Base-by-base conservation (phyloP, 2,113 vertebrate genomes). In the Anser brachyrhynchus region DNA sequence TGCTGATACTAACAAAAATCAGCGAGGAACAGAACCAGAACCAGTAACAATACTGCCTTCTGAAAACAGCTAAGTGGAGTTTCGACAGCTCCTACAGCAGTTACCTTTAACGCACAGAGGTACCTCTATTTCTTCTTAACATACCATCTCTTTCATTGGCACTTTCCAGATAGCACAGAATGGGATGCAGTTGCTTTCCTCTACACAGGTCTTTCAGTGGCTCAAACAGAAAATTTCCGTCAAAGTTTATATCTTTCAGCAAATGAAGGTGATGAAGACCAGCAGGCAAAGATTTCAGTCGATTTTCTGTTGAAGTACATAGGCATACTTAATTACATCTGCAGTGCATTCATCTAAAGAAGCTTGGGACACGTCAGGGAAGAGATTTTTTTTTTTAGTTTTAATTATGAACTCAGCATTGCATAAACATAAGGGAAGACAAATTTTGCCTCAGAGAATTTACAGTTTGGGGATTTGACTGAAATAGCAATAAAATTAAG, bases 191-290 rank as follows among this genome's bases (percentile, higher is more conserved):
- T 43, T 97, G 96, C 83, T 97, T 98, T 87, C 95, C 98, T 93
- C 97, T 97, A 94, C 97, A 98, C 62, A 98, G 86, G 89, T 97
- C 95, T 58, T 70, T 33, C 28, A 97, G 98, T 13, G 98, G 98
- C 64, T 95, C 96, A 58, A 88, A 33, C 77, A 98, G 95, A 79
- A 96, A 94, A 67, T 98, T 98, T 75, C 84, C 95, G 91, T 98
- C 97, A 86, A 98, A 96, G 88, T 98, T 94, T 92, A 98, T 96
- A 57, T 98, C 92, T 71, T 84, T 95, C 81, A 98, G 83, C 66
- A 93, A 95, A 67, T 26, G 41, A 84, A 98, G 95, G 31, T 76
- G 92, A 29, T 81, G 49, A 73, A 98, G 95, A 70, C 79, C 93
- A 90, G 57, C 92, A 69, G 97, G 98, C 72, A 98, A 83, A 77